Conservation (phyloP, 2,797 vertebrate genomes). For the Rhodeus uyekii region DNA sequence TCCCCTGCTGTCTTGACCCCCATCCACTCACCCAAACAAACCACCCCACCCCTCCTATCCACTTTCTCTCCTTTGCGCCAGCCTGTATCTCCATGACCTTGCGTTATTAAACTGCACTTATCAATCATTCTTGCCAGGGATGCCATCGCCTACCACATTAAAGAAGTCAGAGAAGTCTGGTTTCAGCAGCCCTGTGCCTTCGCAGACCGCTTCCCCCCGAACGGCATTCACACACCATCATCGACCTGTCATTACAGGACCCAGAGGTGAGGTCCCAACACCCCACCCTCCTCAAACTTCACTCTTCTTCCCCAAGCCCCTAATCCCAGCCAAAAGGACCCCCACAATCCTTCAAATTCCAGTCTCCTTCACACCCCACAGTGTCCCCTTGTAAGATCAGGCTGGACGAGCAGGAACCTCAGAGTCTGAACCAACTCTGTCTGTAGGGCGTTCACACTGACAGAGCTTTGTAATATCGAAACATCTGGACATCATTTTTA, state of each 20-base stretch:
- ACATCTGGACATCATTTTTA: neutral
- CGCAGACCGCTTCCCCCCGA: slow-evolving; percentile 91
- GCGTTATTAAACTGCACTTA: slow-evolving; percentile 87
- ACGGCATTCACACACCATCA: slow-evolving; percentile 96
- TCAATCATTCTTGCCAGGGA: slow-evolving; percentile 93
- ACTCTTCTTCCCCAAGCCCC: slow-evolving; percentile 31
- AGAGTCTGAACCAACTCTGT: neutral
- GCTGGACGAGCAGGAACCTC: neutral
- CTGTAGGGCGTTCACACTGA: neutral
- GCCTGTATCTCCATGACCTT: slow-evolving; percentile 79
- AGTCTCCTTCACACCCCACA: neutral
- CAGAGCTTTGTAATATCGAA: neutral
- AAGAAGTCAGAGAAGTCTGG: slow-evolving; percentile 98
- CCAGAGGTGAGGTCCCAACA: slow-evolving; percentile 91
- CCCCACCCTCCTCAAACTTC: slow-evolving; percentile 46
- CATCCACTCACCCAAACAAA: slow-evolving; percentile 25
- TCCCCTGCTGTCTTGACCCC: slow-evolving; percentile 23
- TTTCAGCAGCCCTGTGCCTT: slow-evolving; percentile 91
- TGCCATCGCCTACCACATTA: slow-evolving; percentile 91
- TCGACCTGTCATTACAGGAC: slow-evolving; percentile 95
- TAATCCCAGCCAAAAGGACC: slow-evolving; percentile 24
- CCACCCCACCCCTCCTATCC: slow-evolving; percentile 59
- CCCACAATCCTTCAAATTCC: slow-evolving; percentile 18
- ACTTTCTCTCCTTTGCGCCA: slow-evolving; percentile 73
- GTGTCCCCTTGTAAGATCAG: slow-evolving; percentile 17